Base-by-base conservation (phyloP, 2,797 vertebrate species). In the Acridotheres tristis region DNA sequence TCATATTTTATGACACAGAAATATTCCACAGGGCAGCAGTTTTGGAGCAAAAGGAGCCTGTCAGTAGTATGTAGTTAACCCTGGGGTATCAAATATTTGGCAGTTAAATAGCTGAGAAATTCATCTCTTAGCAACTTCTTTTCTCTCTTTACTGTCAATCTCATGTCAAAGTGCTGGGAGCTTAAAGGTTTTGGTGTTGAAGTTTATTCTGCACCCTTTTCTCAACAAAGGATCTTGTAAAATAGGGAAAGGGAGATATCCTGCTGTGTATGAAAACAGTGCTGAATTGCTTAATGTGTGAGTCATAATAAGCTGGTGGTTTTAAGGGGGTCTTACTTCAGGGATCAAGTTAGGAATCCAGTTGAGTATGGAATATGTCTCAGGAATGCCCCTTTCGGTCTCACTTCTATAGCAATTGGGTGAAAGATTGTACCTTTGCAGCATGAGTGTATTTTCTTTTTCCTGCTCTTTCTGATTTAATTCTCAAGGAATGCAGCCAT, bases 1-100 rank as follows among this genome's bases (percentile, higher is more conserved):
- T 96, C 47, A 22, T 72, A 54, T 88, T 93, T 96, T 91, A 94
- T 95, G 38, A 48, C 30, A 79, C 23, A 91, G 85, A 93, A 96
- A 51, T 20, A 43, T 86, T 97, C 61, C 79, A 68, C 5, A 47
- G 61, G 84, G 34, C 50, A 86, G 11, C 47, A 68, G 19, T 68
- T 94, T 63, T 93, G 82, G 79, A 93, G 72, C 53, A 88, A 86
- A 95, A 96, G 72, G 59, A 78, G 36, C 26, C 51, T 90, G 80
- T 48, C 38, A n/a, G 62, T 75, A 76, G 30, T 53, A 53, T 16
- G 65, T 61, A 67, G 76, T 91, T 83, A 94, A 65, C 82, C 80
- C 42, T 55, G 48, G 51, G 90, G 65, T 81, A 93, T 36, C 88
- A 93, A 88, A 72, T 80, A 69, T 89, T 90, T 72, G 77, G 65